Evolutionary conservation across 2,888 invertebrate species (phyloP), one percentile per base, ranked within the genome.

Genomic region (Nomada fucata): DNA sequence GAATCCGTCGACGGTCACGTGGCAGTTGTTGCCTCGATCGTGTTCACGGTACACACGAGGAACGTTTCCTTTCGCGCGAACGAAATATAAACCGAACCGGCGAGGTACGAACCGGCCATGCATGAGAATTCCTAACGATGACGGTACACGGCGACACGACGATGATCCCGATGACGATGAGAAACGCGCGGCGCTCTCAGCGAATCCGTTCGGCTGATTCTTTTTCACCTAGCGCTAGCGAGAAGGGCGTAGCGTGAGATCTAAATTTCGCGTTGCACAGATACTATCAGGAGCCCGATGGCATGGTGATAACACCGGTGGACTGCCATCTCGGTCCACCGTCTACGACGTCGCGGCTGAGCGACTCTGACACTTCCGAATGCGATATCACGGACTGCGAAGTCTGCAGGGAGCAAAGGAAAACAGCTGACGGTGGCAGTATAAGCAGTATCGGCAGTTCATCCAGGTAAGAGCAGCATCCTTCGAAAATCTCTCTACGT

Each of bases 371-470:
- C 94, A 97, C 98, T 86, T 98, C 98, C 86, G 96, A 95, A 92
- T 95, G 94, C 93, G 95, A 94, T 91, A 94, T 93, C 92, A 92
- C 92, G 75, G 94, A 94, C 85, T 93, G 92, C 79, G 94, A 93
- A 85, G 92, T 90, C 83, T 92, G 92, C 70, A 92, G 93, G 85
- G 94, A 93, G 86, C 95, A 95, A 90, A 94, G 95, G 89, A 94
- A 96, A 91, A 96, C 97, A 90, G 96, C 96, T 88, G 96, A 97
- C 94, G 97, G 96, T 79, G 97, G 97, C 90, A 98, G 98, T 93
- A 96, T 98, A 90, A 98, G 98, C 93, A 98, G 98, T 93, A 96
- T 98, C 89, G 98, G 97, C 84, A 98, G 98, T 94, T 98, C 97
- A 90, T 96, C 97, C 88, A 98, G 98, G 95, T 95, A 90, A 92